Evolutionary conservation across 2,797 vertebrate species (phyloP), one percentile per base, ranked within the genome.

Genomic region (Chaenodraco wilsoni): DNA sequence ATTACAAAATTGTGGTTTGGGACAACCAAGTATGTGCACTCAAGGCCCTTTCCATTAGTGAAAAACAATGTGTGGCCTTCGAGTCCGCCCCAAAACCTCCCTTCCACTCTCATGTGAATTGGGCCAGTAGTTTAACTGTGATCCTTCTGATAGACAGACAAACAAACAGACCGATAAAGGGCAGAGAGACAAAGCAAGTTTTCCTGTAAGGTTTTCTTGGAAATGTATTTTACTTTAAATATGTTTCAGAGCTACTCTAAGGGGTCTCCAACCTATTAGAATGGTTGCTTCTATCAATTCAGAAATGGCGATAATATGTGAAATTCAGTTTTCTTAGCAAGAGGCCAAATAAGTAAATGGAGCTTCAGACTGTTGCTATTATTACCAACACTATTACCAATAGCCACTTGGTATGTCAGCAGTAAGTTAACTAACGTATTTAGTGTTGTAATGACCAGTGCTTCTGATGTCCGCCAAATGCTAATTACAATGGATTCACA

Each of bases 351-450:
- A 21, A 46, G 21, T 31, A 9, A 27, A 27, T 27, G 4, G 27
- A 27, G 27, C 27, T 27, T 27, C 4, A 5, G 27, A 27, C 27
- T 37, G 8, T 37, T 37, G 33, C 33, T 37, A 37, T 37, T 37
- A 37, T 9, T 37, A 37, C 33, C 33, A 37, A 37, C 33, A 37
- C 37, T 55, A 7, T 62, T 45, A 45, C 55, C 73, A 66, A 40
- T 6, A 5, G 44, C 6, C 23, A 46, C 33, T 63, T 65, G 56
- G 51, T 60, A 73, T 21, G 21, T 21, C 21, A 21, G 69, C 55
- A 76, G 59, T 69, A 66, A 13, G 63, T 82, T 72, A 74, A 66
- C 46, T 66, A 46, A 16, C 45, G 51, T 62, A 50, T 74, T 23
- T 55, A 23, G 21, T 27, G 37, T 43, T 15, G 45, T 69, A 58